These are phyloP conservation scores for Drosophila conformis DNA, from an alignment of 2,888 invertebrate genomes.

Conservation along the genomic window DNA sequence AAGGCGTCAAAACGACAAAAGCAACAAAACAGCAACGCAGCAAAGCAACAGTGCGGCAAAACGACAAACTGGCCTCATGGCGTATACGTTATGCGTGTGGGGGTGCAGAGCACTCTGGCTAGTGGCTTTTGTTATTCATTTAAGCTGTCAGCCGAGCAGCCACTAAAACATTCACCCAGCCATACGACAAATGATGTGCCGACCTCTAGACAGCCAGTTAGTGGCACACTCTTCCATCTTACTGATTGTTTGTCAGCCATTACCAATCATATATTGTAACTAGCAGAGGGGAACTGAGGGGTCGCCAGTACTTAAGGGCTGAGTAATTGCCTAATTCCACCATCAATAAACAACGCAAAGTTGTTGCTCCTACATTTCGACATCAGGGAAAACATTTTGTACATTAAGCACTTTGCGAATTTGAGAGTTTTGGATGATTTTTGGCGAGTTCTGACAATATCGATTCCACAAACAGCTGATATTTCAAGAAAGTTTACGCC, in stretches of 20 bases:
- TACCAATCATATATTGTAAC: conserved; percentile 25
- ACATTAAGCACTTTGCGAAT: neutral
- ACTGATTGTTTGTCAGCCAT: conserved; percentile 1
- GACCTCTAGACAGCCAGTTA: conserved; percentile 18
- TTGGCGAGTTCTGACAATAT: neutral
- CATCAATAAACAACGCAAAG: neutral
- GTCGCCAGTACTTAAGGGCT: neutral
- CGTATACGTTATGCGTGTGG: conserved; percentile 21
- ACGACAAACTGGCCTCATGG: conserved; percentile 11
- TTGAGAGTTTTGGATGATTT: neutral
- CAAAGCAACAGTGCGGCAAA: conserved; percentile 38
- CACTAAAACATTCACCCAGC: conserved; percentile 35
- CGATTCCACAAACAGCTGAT: too few relatives aligned
- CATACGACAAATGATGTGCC: conserved; percentile 53
- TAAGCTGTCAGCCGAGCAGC: conserved; percentile 32
- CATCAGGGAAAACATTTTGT: neutral
- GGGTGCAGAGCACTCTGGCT: conserved; percentile 12
- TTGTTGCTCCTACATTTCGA: neutral
- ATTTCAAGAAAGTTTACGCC: neutral
- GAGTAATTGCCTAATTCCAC: neutral
- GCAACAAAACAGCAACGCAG: conserved; percentile 37
- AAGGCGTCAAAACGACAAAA: conserved; percentile 28
- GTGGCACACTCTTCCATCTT: neutral
- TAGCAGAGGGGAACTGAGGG: neutral
- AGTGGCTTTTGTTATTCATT: conserved; percentile 52